Evolutionary conservation across 64 coral and sea anemone species (phyloP).

Genomic region (Actinia equina): DNA sequence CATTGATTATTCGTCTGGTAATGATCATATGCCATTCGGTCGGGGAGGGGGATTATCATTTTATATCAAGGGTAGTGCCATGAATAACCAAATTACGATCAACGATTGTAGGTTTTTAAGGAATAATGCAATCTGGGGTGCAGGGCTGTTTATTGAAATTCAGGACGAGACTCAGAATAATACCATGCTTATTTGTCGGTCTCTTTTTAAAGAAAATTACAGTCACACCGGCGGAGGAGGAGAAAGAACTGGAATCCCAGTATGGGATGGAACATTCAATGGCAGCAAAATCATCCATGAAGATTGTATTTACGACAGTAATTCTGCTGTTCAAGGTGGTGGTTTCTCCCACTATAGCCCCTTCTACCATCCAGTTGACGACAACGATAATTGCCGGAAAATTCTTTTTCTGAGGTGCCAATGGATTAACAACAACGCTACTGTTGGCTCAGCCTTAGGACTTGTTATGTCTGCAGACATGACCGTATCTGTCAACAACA

Average conservation of each 20-base stretch:
- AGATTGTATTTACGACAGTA: conserved; percentile 52
- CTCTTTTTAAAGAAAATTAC: conserved; percentile 53
- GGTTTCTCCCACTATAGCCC: conserved; percentile 51
- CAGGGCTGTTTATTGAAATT: conserved; percentile 61
- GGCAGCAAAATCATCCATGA: conserved; percentile 46
- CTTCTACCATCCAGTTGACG: conserved; percentile 21
- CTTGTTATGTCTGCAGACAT: conserved; percentile 33
- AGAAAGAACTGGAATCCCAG: conserved; percentile 37
- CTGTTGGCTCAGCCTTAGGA: conserved; percentile 69
- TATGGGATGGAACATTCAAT: not conserved
- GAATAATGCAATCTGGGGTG: conserved; percentile 67
- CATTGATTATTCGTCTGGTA: conserved; percentile 6
- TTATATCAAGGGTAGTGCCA: conserved; percentile 27
- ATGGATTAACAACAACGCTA: conserved; percentile 58
- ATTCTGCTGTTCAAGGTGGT: conserved; percentile 50
- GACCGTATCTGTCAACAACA: conserved; percentile 11
- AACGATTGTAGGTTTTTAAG: conserved; percentile 53
- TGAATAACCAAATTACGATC: conserved; percentile 36
- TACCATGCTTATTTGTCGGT: conserved; percentile 23
- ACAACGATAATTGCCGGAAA: not conserved
- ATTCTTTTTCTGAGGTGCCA: conserved; percentile 39
- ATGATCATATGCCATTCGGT: conserved; percentile 44
- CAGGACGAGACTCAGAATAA: conserved; percentile 53
- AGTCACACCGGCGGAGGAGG: conserved; percentile 66
- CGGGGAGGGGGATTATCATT: conserved; percentile 64